Base-by-base conservation (phyloP, 1,140 invertebrate species). In the Polypedilum pembai region DNA sequence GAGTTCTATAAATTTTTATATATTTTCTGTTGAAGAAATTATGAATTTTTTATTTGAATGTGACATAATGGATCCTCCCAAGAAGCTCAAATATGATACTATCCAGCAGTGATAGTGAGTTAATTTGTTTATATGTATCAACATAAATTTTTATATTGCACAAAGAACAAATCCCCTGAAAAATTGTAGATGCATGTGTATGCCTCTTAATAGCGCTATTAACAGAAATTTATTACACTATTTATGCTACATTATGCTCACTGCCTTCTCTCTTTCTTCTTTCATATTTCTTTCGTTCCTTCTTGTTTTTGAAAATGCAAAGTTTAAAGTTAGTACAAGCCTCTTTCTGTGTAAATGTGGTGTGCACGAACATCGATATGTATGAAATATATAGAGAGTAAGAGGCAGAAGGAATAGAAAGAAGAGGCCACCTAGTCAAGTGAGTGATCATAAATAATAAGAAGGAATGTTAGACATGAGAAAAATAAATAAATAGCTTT, bases 401-500 rank as follows among this genome's bases (percentile, higher is more conserved):
- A 15, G 45, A 17, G n/a, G 45, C 10, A 15, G 45, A 56, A 56
- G n/a, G n/a, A 56, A 56, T 15, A 56, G n/a, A 56, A 56, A 56
- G n/a, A 12, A 17, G 7, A 56, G 45, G 45, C 45, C 45, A 56
- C 45, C 45, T 56, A 56, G 45, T 56, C 45, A 56, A 56, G n/a
- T 33, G n/a, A 56, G 45, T 17, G 45, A 56, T 56, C 45, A 56
- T 56, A 56, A 56, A 56, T 56, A 56, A 56, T 56, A 56, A 56
- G 45, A 56, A 56, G 45, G 45, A 56, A 56, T 56, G n/a, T 56
- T 56, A 17, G 2, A 17, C 45, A 12, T 56, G 45, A 56, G 45
- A 56, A 15, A 17, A 17, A 56, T 17, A 56, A 56, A 12, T 15
- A 56, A 56, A 56, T 56, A 56, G 1, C 45, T 2, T 56, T 56